Evolutionary conservation across 2,113 vertebrate genomes (phyloP).

Genomic region (Trochalopteron elliotii): DNA sequence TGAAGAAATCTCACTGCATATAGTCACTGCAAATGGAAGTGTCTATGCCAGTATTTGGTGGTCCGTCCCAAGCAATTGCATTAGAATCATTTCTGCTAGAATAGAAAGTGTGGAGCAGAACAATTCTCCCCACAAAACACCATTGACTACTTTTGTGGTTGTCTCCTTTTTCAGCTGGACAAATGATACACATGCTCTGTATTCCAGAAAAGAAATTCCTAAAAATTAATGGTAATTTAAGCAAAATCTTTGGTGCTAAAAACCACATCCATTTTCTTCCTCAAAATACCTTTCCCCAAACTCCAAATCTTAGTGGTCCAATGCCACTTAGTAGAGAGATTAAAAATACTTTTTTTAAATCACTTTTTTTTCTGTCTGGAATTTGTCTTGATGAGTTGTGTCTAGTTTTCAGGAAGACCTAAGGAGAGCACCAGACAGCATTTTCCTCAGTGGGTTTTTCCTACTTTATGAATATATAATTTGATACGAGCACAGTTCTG

Average conservation of each 20-base stretch:
- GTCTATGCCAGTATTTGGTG: background rate
- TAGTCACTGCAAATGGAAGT: background rate
- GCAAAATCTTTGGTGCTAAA: background rate
- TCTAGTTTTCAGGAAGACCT: background rate
- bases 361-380: background rate
- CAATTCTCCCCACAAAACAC: background rate
- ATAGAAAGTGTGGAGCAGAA: background rate
- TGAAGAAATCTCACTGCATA: background rate
- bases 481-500: background rate
- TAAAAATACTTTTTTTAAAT: background rate
- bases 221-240: background rate
- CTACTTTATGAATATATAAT: background rate
- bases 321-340: background rate
- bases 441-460: background rate
- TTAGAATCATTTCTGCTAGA: background rate
- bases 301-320: background rate
- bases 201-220: background rate
- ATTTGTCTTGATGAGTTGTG: background rate
- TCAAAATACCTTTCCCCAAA: background rate
- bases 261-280: background rate
- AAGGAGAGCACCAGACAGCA: background rate
- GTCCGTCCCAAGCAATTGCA: background rate
- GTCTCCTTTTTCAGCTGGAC: background rate
- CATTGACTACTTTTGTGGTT: background rate
- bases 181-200: background rate